Evolutionary conservation across 2,113 vertebrate genomes (phyloP).

Genomic region (Merops nubicus): DNA sequence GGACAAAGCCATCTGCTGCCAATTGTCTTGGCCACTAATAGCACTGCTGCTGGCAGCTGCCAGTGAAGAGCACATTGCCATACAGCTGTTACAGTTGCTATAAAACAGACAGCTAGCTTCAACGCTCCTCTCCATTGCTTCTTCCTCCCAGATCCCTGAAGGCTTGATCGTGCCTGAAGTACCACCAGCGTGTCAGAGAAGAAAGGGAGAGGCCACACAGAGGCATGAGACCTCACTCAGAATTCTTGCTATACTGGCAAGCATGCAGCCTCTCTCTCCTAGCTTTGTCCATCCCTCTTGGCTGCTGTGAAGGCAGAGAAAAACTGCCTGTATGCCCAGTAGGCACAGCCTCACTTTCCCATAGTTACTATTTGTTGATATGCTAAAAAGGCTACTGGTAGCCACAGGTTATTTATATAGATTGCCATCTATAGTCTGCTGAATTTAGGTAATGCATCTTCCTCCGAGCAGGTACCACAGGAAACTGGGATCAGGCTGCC

Average conservation of each 20-base stretch:
- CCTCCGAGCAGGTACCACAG: not conserved
- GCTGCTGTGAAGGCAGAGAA: not conserved
- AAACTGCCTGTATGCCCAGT: not conserved
- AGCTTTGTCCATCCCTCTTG: not conserved
- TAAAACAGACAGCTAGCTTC: not conserved
- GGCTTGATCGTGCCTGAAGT: not conserved
- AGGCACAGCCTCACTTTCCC: not conserved
- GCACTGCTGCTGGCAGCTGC: constrained; percentile 31
- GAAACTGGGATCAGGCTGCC: not conserved
- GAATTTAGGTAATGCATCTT: not conserved
- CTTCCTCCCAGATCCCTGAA: not conserved
- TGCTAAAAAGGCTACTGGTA: not conserved
- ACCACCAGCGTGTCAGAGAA: accelerated
- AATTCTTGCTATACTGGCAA: not conserved
- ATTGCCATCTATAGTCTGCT: accelerated
- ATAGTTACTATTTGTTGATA: not conserved
- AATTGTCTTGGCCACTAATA: constrained; percentile 62
- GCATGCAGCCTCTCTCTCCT: not conserved
- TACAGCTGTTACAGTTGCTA: constrained; percentile 29
- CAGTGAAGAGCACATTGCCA: constrained; percentile 23
- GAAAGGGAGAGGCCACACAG: not conserved
- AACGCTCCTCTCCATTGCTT: not conserved
- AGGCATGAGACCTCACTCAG: not conserved
- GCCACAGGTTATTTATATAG: not conserved
- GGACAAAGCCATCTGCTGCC: constrained; percentile 62